Base-by-base conservation (phyloP, 2,888 invertebrate species). In the Arge pagana region DNA sequence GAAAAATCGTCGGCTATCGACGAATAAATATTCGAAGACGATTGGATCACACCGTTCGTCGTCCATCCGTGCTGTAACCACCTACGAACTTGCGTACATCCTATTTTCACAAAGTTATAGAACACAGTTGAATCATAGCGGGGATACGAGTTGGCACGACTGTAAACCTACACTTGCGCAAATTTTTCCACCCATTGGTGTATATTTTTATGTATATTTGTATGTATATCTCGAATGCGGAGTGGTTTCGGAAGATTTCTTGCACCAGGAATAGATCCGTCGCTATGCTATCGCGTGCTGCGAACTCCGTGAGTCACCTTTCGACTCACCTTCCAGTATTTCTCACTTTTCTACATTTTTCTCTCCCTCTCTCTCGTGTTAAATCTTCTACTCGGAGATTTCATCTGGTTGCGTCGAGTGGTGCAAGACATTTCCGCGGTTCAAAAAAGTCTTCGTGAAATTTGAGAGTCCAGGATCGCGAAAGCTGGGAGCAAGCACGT, bases 291-390 rank as follows among this genome's bases (percentile, higher is more conserved):
- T 64, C 60, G 62, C 64, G 65, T 64, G 58, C 31, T 6, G 59
- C 56, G 60, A 64, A 67, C 57, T 6, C 28, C 57, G 56, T 67
- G 69, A 69, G 62, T 69, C 69, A 69, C 50, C 24, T 45, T 45
- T 54, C 65, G 67, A 66, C 66, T 66, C 60, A 68, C 59, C 68
- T 68, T 67, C 61, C 54, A 35, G 31, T 23, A n/a, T n/a, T n/a
- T n/a, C n/a, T 69, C 69, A 69, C 50, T 16, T 45, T 45, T 54
- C 65, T 66, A 66, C 66, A 65, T 59, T 67, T 58, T 67, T 68
- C 66, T 62, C 54, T 24, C 35, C 16, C n/a, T n/a, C n/a, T n/a
- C n/a, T n/a, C n/a, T n/a, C n/a, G n/a, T n/a, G n/a, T n/a, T 23
- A 5, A 33, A 16, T 33, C n/a, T 15, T 45, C 23, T 45, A 18